phyloP scores from a whole-genome alignment of 2,888 invertebrate species.

The Napeogenes inachia region DNA sequence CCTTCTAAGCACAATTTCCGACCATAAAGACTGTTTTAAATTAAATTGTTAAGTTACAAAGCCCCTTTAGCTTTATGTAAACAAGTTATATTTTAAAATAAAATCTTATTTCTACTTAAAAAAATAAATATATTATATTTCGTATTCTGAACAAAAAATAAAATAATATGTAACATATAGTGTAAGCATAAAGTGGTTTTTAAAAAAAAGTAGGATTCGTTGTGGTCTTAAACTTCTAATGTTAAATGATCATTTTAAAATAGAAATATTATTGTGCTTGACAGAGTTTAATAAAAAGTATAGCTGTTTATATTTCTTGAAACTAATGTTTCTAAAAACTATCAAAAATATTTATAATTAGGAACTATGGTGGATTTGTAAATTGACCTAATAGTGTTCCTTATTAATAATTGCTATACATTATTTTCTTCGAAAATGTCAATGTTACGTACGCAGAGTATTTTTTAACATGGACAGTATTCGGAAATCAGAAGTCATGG shows the following conservation, averaged over 20 bases:
- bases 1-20: not conserved
- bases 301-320: conserved; percentile 1
- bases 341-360: not conserved
- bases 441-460: too few species aligned
- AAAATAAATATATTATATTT: too few species aligned
- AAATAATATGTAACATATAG: too few species aligned
- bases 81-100: conserved; percentile 5
- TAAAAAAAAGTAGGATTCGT: not conserved
- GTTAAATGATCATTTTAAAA: not conserved
- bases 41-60: not conserved
- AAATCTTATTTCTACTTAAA: conserved; percentile 12
- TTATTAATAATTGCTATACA: not conserved
- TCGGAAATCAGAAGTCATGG: too few species aligned
- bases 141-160: too few species aligned
- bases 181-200: conserved; percentile 11
- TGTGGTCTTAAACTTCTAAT: not conserved
- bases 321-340: not conserved
- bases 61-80: not conserved
- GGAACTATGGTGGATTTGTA: not conserved
- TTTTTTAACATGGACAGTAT: too few species aligned
- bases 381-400: not conserved
- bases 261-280: not conserved
- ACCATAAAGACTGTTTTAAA: conserved; percentile 3
- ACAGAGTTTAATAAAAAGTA: conserved; percentile 3
- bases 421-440: too few species aligned